Base-by-base conservation (phyloP, 2,113 vertebrate genomes). In the Choloepus hoffmanni region DNA sequence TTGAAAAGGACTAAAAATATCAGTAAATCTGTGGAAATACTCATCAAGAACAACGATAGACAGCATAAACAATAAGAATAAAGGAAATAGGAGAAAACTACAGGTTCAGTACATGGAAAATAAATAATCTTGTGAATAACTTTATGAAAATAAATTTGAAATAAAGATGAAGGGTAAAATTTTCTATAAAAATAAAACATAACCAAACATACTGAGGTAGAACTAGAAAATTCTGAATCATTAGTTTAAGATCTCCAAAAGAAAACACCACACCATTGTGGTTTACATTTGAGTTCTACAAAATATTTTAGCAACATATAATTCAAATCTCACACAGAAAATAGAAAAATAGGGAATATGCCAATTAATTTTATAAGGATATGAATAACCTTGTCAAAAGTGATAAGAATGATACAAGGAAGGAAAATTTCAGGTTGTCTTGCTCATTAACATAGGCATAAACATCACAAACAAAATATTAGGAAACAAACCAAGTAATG, bases 361-460 rank as follows among this genome's bases (percentile, higher is more conserved):
- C 12, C 19, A 58, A 53, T 26, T 94, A 30, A 85, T 79, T 92
- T 91, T 67, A 67, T 55, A 16, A 89, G 7, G 19, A 5, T 85
- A 68, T 76, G 81, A 58, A 81, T 81, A 92, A 92, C 12, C 15
- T 74, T 89, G 21, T 92, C 58, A 90, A 89, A 94, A 89, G 50
- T 12, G 19, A 78, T 70, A 94, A 89, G 24, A 14, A 70, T 45
- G 30, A 82, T 76, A 82, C 8, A 74, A 86, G 14, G 65, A 86
- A 68, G 8, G 23, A 60, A 53, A 70, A 70, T 74, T 76, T 70
- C 23, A 67, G 30, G 63, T 63, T 62, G 18, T 68, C 14, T 90
- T 28, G 50, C 13, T 81, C 15, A 62, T 68, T 90, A 86, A 90
- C n/a, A 76, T 68, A 67, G 53, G 68, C 62, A 86, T 3, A 63